These are phyloP conservation scores for Myotis daubentonii DNA, from an alignment of 2,797 vertebrate genomes.

Conservation along the genomic window DNA sequence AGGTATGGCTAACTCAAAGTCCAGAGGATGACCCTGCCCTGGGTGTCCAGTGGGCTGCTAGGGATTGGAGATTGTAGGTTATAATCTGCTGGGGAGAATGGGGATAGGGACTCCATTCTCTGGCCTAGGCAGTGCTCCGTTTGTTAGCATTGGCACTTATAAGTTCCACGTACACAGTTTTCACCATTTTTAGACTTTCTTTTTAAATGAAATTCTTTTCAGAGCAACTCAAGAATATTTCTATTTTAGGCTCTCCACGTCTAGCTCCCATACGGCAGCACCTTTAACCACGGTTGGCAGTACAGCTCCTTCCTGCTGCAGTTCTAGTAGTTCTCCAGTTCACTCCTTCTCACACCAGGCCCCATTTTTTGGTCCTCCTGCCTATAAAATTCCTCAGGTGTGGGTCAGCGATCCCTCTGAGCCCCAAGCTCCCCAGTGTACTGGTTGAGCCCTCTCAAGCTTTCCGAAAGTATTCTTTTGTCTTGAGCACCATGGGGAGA, in stretches of 20 bases:
- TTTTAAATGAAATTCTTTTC: background rate
- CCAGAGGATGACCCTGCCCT: background rate
- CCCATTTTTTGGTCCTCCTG: accelerated
- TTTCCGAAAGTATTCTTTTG: background rate
- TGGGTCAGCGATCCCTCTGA: background rate
- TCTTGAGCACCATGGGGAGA: background rate
- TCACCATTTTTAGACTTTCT: background rate
- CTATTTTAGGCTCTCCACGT: background rate
- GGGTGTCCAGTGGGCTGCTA: background rate
- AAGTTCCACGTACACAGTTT: background rate
- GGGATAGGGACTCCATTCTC: background rate
- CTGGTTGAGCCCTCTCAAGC: background rate
- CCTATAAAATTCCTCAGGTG: background rate
- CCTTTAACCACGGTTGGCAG: accelerated
- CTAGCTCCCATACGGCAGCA: accelerated
- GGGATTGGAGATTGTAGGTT: too few relatives aligned
- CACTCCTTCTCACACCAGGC: accelerated
- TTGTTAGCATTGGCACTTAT: background rate
- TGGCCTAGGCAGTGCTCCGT: background rate
- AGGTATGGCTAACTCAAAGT: background rate
- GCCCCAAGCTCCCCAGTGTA: background rate
- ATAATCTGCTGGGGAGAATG: too few relatives aligned
- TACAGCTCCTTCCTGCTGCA: accelerated
- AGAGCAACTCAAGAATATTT: background rate
- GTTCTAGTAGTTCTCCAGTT: too few relatives aligned